These are phyloP conservation scores for Epizoanthus stellaris DNA, from an alignment of 92 coral and sea anemone species.

Conservation along the genomic window DNA sequence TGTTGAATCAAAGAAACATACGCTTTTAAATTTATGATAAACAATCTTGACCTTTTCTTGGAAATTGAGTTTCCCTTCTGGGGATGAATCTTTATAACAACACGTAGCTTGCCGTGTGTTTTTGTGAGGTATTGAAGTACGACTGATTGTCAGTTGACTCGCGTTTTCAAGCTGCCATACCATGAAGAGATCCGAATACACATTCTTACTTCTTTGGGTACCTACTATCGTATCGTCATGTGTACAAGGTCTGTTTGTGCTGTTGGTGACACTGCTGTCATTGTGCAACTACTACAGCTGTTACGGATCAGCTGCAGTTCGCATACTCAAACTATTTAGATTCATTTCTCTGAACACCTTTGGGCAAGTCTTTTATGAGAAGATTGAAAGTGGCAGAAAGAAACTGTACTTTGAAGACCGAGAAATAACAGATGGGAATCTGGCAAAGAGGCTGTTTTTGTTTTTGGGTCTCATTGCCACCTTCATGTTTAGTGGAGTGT, in stretches of 20 bases:
- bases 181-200: not conserved
- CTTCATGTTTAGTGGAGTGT: not conserved
- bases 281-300: not conserved
- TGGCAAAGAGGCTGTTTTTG: not conserved
- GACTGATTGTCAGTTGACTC: too few species aligned
- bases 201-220: not conserved
- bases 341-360: not conserved
- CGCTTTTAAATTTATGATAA: too few species aligned
- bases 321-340: not conserved
- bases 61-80: too few species aligned
- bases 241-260: too few species aligned
- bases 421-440: not conserved
- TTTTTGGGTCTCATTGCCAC: not conserved
- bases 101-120: too few species aligned
- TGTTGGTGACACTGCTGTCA: not conserved
- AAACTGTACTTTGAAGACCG: not conserved
- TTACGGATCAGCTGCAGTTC: not conserved
- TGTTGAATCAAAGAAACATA: too few species aligned
- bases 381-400: not conserved
- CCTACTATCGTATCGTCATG: not conserved
- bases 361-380: not conserved
- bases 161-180: not conserved
- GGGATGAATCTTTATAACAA: too few species aligned
- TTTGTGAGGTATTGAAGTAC: too few species aligned
- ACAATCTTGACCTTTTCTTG: too few species aligned